Evolutionary conservation across 2,888 invertebrate genomes (phyloP).

Genomic region (Ceriagrion tenellum): DNA sequence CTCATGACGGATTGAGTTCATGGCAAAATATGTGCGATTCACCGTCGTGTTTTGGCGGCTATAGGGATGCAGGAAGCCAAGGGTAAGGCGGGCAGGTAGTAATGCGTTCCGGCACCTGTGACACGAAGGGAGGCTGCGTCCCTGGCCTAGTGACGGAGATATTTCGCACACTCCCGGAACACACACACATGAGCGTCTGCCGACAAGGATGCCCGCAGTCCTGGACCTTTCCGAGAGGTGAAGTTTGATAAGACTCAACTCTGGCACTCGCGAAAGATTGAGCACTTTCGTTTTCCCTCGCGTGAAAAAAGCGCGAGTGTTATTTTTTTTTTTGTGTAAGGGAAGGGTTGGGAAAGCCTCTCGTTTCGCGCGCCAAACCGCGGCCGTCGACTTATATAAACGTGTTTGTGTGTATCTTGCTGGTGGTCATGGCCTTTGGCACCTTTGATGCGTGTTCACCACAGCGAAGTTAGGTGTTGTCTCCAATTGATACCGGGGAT

Average conservation of each 20-base stretch:
- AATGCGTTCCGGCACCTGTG: background rate
- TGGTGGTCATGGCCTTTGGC: no score
- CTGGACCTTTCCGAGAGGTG: background rate
- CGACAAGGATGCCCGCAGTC: constrained; percentile 6
- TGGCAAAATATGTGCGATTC: constrained; percentile 5
- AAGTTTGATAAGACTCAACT: background rate
- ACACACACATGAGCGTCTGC: background rate
- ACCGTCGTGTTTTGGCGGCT: background rate
- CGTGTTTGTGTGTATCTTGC: no score
- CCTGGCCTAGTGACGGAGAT: constrained; percentile 52
- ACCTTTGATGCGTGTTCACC: no score
- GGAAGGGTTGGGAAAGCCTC: no score
- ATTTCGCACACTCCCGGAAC: background rate
- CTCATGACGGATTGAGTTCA: background rate
- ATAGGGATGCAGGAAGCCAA: constrained; percentile 20
- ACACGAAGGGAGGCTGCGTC: background rate
- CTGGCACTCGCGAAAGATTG: background rate
- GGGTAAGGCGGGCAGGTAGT: background rate
- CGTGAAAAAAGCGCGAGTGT: background rate
- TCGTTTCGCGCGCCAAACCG: no score
- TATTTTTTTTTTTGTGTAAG: no score
- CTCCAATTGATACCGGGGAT: no score
- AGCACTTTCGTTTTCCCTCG: background rate
- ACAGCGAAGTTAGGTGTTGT: no score
- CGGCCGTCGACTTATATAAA: no score